phyloP scores from a whole-genome alignment of 1,140 invertebrate species.

The Bombus consobrinus region DNA sequence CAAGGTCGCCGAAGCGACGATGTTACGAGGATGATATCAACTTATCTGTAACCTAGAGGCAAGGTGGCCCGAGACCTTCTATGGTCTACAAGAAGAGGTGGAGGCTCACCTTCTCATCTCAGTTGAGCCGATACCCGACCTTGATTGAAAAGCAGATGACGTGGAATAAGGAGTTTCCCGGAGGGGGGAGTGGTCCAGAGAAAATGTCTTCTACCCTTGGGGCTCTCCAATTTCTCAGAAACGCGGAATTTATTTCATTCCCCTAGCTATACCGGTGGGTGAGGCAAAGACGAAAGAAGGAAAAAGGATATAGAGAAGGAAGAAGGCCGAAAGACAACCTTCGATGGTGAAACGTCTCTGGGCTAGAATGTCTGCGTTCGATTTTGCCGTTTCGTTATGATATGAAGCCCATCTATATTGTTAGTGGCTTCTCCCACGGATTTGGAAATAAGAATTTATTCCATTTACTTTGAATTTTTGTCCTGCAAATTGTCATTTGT shows the following conservation, averaged over 20 bases:
- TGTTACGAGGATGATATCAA: slow-evolving; percentile 57
- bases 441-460: neutral
- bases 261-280: slow-evolving; percentile 40
- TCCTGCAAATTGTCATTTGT: no score
- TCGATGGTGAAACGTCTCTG: slow-evolving; percentile 34
- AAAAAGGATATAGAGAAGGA: neutral
- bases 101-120: slow-evolving; percentile 63
- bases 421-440: neutral
- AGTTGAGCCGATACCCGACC: slow-evolving; percentile 63
- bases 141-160: slow-evolving; percentile 73
- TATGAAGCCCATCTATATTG: neutral
- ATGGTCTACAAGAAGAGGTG: slow-evolving; percentile 19
- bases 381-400: neutral
- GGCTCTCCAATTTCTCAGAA: slow-evolving; percentile 72
- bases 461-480: neutral
- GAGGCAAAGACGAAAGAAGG: slow-evolving; percentile 41
- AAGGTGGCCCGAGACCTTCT: slow-evolving; percentile 42
- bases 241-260: slow-evolving; percentile 71
- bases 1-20: slow-evolving; percentile 51
- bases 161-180: slow-evolving; percentile 70
- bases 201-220: slow-evolving; percentile 69
- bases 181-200: slow-evolving; percentile 50
- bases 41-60: slow-evolving; percentile 57
- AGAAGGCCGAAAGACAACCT: slow-evolving; percentile 42
- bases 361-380: neutral